Conservation (phyloP, 2,888 invertebrate genomes). For the Andrena flavipes region DNA sequence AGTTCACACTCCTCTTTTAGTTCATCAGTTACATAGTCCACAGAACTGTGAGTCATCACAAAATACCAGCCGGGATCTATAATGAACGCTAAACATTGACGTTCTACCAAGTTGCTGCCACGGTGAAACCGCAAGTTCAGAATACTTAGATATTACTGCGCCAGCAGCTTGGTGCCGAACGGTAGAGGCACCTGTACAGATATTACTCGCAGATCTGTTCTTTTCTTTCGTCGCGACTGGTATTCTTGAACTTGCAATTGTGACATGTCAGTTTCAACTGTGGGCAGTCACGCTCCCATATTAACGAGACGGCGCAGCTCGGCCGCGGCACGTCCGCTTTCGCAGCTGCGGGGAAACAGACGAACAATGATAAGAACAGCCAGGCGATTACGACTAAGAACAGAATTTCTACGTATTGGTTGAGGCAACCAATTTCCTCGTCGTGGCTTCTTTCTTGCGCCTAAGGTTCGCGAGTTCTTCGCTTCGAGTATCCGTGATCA, state of each 20-base stretch:
- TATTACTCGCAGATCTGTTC: slow-evolving; percentile 71
- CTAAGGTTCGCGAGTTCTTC: slow-evolving; percentile 48
- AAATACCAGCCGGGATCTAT: slow-evolving; percentile 82
- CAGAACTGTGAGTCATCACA: slow-evolving; percentile 80
- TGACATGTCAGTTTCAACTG: slow-evolving; percentile 65
- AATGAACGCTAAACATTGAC: slow-evolving; percentile 77
- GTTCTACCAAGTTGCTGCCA: slow-evolving; percentile 73
- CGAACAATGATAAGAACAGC: slow-evolving; percentile 60
- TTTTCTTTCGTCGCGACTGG: slow-evolving; percentile 63
- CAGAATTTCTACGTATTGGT: slow-evolving; percentile 69
- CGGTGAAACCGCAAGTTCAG: slow-evolving; percentile 71
- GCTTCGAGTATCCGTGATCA: slow-evolving; percentile 27
- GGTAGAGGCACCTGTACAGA: slow-evolving; percentile 75
- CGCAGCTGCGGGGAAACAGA: slow-evolving; percentile 73
- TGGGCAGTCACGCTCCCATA: slow-evolving; percentile 66
- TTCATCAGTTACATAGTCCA: slow-evolving; percentile 72
- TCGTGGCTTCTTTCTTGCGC: slow-evolving; percentile 52
- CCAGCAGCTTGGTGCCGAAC: slow-evolving; percentile 70
- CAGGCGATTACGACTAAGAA: slow-evolving; percentile 65
- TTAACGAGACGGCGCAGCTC: slow-evolving; percentile 45
- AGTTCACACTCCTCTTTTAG: slow-evolving; percentile 70
- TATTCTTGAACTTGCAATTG: slow-evolving; percentile 67
- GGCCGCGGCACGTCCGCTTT: slow-evolving; percentile 46
- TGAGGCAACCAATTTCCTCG: slow-evolving; percentile 65
- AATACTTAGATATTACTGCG: slow-evolving; percentile 69